Base-by-base conservation (phyloP, 2,888 invertebrate genomes). In the Lasioglossum villosulum region DNA sequence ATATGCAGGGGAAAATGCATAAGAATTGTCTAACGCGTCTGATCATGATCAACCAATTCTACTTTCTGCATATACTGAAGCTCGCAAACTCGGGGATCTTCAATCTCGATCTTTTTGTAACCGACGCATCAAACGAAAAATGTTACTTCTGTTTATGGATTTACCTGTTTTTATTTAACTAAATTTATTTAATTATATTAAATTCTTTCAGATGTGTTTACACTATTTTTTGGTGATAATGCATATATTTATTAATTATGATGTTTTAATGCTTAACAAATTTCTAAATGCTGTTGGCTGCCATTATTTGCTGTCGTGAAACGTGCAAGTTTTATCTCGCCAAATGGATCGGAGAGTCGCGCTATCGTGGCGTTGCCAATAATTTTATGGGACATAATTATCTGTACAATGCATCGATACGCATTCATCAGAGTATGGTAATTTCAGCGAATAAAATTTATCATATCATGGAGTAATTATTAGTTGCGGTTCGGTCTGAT, bases 391-490 rank as follows among this genome's bases (percentile, higher is more conserved):
- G 37, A 78, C 68, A 34, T 82, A 68, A 82, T 70, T 78, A 82
- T 70, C 73, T 37, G 42, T 70, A 56, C 68, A 59, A 78, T 70
- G 84, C 78, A 70, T 78, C 73, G 74, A 74, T 78, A 74, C 37
- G 77, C 77, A 74, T 77, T 68, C 56, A 68, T 4, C 76, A 16
- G 42, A 14, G n/a, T 23, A 68, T 73, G 72, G 77, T 73, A 82
- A 84, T 84, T 70, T 37, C 56, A 2, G 27, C 37, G 73, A 77
- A 84, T 84, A 82, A 82, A 84, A 84, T 84, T 82, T 56, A 74
- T 34, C 83, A 66, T 74, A 84, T 78, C 68, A 68, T 14, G 73
- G 68, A 68, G 59, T 82, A 84, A 84, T 82, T 84, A 84, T 82
- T 82, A 82, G 78, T 84, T 77, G 59, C 78, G 16, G 27, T 4